phyloP scores from a whole-genome alignment of 2,113 vertebrate genomes.

The Oreochromis niloticus region DNA sequence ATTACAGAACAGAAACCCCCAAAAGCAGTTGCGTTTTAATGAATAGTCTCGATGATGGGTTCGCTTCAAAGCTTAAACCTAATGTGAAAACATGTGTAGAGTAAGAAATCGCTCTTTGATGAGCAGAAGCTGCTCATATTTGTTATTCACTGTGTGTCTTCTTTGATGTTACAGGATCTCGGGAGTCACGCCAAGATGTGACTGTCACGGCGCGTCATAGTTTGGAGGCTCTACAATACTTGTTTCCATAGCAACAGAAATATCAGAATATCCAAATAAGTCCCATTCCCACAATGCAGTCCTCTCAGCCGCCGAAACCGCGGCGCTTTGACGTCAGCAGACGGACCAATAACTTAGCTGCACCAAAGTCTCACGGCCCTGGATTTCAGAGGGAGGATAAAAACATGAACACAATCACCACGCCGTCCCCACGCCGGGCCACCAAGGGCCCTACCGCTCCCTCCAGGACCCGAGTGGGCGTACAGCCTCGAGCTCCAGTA shows the following conservation, averaged over 20 bases:
- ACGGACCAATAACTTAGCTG: constrained; percentile 26
- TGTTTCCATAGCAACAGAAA: constrained; percentile 61
- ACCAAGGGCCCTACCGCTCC: constrained; percentile 52
- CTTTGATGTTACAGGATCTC: constrained; percentile 71
- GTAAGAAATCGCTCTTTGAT: neutral
- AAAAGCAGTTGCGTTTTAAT: neutral
- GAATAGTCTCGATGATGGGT: neutral
- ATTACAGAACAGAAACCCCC: constrained; percentile 1
- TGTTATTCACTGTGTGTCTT: constrained; percentile 48
- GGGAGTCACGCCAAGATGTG: constrained; percentile 69
- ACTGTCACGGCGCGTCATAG: constrained; percentile 46
- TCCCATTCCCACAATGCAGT: constrained; percentile 66
- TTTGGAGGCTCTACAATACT: constrained; percentile 41
- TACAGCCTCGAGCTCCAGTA: constrained; percentile 51
- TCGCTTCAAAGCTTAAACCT: constrained; percentile 12
- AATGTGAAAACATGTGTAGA: neutral
- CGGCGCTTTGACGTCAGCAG: constrained; percentile 60
- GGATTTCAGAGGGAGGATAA: constrained; percentile 69
- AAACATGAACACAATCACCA: constrained; percentile 71
- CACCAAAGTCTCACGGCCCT: constrained; percentile 50
- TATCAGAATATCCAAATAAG: constrained; percentile 31
- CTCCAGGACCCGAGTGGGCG: constrained; percentile 46
- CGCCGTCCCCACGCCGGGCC: constrained; percentile 52
- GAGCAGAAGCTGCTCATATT: neutral
- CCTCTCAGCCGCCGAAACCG: constrained; percentile 62